Evolutionary conservation across 1,140 invertebrate genomes (phyloP).

Genomic region (Heliconius hewitsoni): DNA sequence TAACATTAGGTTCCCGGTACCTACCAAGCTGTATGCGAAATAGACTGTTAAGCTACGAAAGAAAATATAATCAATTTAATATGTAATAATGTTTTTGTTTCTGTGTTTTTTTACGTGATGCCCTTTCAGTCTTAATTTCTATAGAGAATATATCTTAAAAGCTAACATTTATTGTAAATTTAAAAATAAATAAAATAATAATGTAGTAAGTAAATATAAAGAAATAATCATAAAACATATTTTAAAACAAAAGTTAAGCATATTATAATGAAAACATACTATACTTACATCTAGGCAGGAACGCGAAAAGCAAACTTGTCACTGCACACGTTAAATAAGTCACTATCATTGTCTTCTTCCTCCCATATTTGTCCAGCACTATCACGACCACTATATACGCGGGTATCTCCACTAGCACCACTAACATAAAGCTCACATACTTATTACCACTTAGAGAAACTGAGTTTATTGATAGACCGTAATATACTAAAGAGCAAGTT

Average conservation of each 20-base stretch:
- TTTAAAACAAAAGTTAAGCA: too few species aligned
- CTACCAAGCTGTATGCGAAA: not conserved
- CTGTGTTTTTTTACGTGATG: too few species aligned
- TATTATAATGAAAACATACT: too few species aligned
- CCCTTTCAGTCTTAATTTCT: too few species aligned
- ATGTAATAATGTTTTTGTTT: too few species aligned
- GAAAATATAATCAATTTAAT: not conserved
- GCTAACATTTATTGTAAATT: too few species aligned
- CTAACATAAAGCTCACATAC: conserved; percentile 87
- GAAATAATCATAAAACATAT: too few species aligned
- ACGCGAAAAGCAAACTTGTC: conserved; percentile 72
- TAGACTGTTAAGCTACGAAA: not conserved
- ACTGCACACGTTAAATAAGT: conserved; percentile 67
- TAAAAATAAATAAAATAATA: too few species aligned
- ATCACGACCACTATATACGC: conserved; percentile 86
- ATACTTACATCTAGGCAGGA: conserved; percentile 76
- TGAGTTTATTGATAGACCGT: conserved; percentile 91
- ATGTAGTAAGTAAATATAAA: too few species aligned
- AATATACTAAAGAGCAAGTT: conserved; percentile 89
- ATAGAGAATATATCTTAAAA: too few species aligned
- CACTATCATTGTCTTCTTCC: conserved; percentile 77
- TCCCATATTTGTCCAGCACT: conserved; percentile 84
- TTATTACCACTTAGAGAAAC: conserved; percentile 86
- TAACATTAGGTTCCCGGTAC: not conserved
- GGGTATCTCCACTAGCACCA: conserved; percentile 87